A percentile compares a stretch with the other conserved stretches of the same genome.
Evolutionary conservation across 2,113 vertebrate species (phyloP).

Genomic region (Pluvialis apricaria): DNA sequence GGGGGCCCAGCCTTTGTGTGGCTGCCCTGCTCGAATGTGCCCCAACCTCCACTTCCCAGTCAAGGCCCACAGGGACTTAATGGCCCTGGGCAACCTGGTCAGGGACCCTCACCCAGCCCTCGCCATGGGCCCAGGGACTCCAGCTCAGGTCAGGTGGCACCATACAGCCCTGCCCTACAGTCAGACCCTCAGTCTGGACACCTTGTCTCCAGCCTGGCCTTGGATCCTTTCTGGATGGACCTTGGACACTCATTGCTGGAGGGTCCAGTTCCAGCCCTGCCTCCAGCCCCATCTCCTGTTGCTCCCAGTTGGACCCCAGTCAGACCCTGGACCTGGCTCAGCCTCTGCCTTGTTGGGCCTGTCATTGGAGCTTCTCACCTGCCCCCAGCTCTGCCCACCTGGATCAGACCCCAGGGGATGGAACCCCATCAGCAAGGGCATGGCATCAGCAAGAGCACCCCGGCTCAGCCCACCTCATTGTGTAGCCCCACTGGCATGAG

Average conservation of each 20-base stretch:
- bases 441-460: background rate
- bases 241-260: background rate
- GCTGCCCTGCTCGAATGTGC: accelerated
- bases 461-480: accelerated
- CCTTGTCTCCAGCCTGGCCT: background rate
- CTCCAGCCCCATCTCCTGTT: background rate
- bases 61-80: too few species aligned
- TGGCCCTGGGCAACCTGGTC: background rate
- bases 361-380: background rate
- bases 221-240: background rate
- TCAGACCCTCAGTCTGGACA: background rate
- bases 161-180: accelerated
- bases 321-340: background rate
- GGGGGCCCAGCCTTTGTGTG: background rate
- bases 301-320: accelerated
- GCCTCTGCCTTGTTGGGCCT: accelerated
- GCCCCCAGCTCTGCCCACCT: background rate
- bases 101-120: accelerated
- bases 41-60: background rate
- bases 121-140: background rate
- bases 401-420: background rate
- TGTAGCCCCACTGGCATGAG: background rate
- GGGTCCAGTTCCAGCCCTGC: background rate
- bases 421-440: background rate
- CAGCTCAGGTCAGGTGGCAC: background rate